Conservation (phyloP, 2,888 invertebrate genomes). For the Melanotus villosus region DNA sequence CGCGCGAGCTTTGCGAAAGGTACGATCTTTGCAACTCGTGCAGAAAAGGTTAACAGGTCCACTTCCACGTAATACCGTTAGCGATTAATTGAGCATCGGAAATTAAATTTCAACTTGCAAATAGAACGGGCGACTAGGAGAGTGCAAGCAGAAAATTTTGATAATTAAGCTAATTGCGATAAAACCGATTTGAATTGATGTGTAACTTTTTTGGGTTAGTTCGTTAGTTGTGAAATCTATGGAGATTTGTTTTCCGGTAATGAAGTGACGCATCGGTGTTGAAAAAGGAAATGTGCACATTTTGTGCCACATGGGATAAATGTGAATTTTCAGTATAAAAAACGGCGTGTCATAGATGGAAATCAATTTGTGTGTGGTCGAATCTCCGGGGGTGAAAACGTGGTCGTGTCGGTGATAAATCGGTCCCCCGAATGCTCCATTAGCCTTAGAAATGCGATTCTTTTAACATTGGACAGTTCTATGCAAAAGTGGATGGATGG, state of each 20-base stretch:
- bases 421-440: constrained; percentile 18
- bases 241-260: not conserved
- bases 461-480: not conserved
- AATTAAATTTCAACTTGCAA: not conserved
- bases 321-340: not conserved
- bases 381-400: constrained; percentile 3
- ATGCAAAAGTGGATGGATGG: not conserved
- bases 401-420: constrained; percentile 26
- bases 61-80: constrained; percentile 9
- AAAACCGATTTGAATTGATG: no score
- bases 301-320: not conserved
- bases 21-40: not conserved
- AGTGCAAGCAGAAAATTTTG: no score
- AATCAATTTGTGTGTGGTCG: constrained; percentile 23
- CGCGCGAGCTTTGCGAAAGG: not conserved
- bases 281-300: constrained; percentile 7
- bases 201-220: no score
- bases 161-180: no score
- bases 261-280: not conserved
- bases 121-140: no score
- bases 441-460: constrained; percentile 13
- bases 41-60: not conserved
- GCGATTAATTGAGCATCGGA: constrained; percentile 7
- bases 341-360: constrained; percentile 13
- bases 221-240: no score